Conservation (phyloP, 2,113 vertebrate species). For the Poeciliopsis occidentalis region DNA sequence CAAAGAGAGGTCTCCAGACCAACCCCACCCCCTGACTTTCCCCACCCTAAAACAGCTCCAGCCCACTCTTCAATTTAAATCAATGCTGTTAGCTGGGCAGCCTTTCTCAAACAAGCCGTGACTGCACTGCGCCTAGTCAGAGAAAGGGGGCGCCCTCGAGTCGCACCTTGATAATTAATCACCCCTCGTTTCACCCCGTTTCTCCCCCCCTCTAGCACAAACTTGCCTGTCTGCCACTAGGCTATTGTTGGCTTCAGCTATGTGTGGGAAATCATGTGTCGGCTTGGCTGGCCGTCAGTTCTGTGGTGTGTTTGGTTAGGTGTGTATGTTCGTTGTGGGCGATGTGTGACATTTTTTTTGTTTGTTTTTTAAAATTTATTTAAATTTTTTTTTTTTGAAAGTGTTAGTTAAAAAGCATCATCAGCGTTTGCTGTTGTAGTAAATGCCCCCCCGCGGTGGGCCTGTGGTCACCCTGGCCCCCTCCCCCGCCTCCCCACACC, state of each 20-base stretch:
- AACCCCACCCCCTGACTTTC: constrained; percentile 53
- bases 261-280: constrained; percentile 73
- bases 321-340: constrained; percentile 32
- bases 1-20: constrained; percentile 65
- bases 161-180: constrained; percentile 40
- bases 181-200: constrained; percentile 56
- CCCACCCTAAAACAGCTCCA: constrained; percentile 67
- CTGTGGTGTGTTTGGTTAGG: constrained; percentile 49
- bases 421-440: constrained; percentile 86
- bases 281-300: constrained; percentile 58
- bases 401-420: constrained; percentile 60
- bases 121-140: constrained; percentile 74
- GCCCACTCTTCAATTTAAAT: constrained; percentile 67
- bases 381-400: not conserved
- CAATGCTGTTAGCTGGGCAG: constrained; percentile 59
- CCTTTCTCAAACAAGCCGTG: constrained; percentile 72
- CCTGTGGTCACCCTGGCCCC: constrained; percentile 82
- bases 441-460: constrained; percentile 80
- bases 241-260: constrained; percentile 62
- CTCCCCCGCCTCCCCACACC: constrained; percentile 82
- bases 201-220: constrained; percentile 67
- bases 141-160: constrained; percentile 56
- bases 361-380: not conserved
- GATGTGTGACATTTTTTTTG: constrained; percentile 5
- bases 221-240: constrained; percentile 62